Evolutionary conservation across 2,888 invertebrate species (phyloP), one percentile per base, ranked within the genome.

Genomic region (Frankliniella fusca): DNA sequence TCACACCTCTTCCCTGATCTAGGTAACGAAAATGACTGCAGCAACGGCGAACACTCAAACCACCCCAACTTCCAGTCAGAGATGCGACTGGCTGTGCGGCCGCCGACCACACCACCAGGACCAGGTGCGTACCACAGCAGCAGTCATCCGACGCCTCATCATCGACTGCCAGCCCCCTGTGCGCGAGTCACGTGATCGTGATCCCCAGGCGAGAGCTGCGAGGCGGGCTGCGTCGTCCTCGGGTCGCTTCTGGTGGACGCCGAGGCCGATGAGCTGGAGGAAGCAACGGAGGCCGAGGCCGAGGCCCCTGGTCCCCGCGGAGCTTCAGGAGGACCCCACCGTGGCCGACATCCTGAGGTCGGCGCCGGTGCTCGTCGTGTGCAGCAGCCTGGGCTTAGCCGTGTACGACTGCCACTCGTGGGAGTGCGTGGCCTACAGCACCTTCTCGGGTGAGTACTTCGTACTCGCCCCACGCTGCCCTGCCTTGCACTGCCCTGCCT

Each of bases 371-470:
- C 20, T 83, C 48, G 23, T 82, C 23, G 81, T 81, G 0, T 83
- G 82, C 82, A 81, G 82, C 38, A 83, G 82, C 81, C 81, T 81
- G n/a, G 83, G 83, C 20, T 27, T 83, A 15, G 81, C 81, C 49
- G 28, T 83, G n/a, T 83, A 81, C 80, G 82, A 83, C 81, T 83
- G 82, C 65, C 82, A 83, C 48, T 81, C 83, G n/a, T 80, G 80
- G 80, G 80, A 83, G 15, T 81, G 79, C n/a, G 54, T 83, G 3
- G 65, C 81, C 70, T 81, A 70, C 48, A 27, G 23, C 70, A 1
- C 38, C 27, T 76, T 27, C 27, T 9, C 70, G 27, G 70, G 70
- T 76, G 23, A 27, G 38, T n/a, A n/a, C 38, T 38, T 2, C 2
- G 38, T 5, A 38, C 38, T 38, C 3, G 38, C 38, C 38, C 38